Evolutionary conservation across 2,113 vertebrate genomes (phyloP).

Genomic region (Perca fluviatilis): DNA sequence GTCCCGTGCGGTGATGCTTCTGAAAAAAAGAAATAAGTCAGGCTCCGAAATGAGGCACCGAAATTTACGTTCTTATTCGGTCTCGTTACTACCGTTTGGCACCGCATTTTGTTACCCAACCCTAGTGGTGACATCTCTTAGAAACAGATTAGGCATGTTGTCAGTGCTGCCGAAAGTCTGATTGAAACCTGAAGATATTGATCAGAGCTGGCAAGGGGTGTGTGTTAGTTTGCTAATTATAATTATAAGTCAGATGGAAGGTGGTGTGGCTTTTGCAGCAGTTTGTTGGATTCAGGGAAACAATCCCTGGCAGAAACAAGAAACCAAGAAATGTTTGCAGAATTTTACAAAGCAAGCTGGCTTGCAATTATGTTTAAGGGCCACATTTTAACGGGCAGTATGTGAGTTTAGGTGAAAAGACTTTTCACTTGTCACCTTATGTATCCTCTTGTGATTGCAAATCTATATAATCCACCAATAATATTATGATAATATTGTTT

Average conservation of each 20-base stretch:
- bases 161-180: slow-evolving; percentile 44
- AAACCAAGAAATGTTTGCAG: slow-evolving; percentile 25
- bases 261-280: slow-evolving; percentile 51
- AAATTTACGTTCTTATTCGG: no score
- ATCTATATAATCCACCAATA: not conserved
- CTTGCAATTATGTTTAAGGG: slow-evolving; percentile 29
- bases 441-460: not conserved
- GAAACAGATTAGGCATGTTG: slow-evolving; percentile 50
- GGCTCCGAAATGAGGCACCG: no score
- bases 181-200: slow-evolving; percentile 58
- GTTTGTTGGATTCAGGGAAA: slow-evolving; percentile 41
- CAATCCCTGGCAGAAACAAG: not conserved
- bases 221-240: slow-evolving; percentile 65
- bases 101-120: no score
- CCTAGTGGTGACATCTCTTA: slow-evolving; percentile 40
- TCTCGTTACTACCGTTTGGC: no score
- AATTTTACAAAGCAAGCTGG: slow-evolving; percentile 12
- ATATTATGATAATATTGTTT: not conserved
- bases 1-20: no score
- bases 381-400: not conserved
- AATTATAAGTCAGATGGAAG: slow-evolving; percentile 60
- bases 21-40: no score
- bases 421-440: not conserved
- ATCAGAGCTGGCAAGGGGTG: slow-evolving; percentile 55
- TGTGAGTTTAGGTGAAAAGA: not conserved